Evolutionary conservation across 92 coral and sea anemone genomes (phyloP), one percentile per base, ranked within the genome.

Genomic region (Chrysogorgia sp.): DNA sequence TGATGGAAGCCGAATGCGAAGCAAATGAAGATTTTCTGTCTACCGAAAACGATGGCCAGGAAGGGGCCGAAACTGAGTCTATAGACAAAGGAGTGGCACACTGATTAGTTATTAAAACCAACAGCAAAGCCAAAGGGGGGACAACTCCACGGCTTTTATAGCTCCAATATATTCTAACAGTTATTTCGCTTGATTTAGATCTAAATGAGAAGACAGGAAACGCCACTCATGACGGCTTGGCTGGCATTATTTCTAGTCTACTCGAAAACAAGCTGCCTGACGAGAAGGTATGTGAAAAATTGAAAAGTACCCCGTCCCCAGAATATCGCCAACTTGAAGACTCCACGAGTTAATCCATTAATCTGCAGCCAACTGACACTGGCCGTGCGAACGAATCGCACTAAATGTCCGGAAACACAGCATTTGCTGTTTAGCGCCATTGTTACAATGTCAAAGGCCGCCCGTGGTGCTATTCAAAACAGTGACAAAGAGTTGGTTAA

Each of bases 331-430:
- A 70, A 34, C 9, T 60, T 87, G 45, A 43, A 65, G 37, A 75
- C 81, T 0, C 91, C 80, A 53, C 81, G 80, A 5, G 89, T 84
- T n/a, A 88, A 84, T 50, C 88, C 76, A 0, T 64, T 83, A n/a
- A 80, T 87, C 14, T 87, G 86, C 88, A 79, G 58, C 32, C 88
- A 84, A 30, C 76, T 84, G 53, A 64, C 84, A 5, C 63, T 81
- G 14, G 71, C 23, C 28, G 71, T 85, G 52, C 35, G 74, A 56
- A 79, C 92, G 5, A 72, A 67, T 60, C 81, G 84, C 67, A 65
- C 91, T n/a, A 20, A 88, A 88, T 52, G 17, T 52, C 59, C 6
- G 20, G 17, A 52, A 23, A 35, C 21, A 34, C 74, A 66, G 26
- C 74, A 66, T 15, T 66, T 23, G 21, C 55, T 66, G 9, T 17